Conservation (phyloP, 2,113 vertebrate species). For the Corapipo altera region DNA sequence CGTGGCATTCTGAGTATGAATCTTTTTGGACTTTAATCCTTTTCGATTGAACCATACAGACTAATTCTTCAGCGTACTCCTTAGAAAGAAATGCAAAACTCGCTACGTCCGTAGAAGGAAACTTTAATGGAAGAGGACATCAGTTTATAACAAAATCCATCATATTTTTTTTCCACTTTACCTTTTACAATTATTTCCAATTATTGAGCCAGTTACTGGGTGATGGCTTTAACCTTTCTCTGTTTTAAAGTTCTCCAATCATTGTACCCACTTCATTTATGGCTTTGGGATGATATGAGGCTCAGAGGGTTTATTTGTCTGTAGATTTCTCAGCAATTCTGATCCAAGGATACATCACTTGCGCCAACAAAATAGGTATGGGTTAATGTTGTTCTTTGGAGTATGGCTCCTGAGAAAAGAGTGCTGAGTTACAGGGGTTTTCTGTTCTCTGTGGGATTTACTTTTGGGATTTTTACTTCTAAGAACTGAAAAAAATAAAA, state of each 20-base stretch:
- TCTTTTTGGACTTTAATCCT: not conserved
- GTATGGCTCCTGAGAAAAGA: not conserved
- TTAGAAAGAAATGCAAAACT: not conserved
- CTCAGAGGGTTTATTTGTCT: not conserved
- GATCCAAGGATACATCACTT: not conserved
- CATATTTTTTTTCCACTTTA: not conserved
- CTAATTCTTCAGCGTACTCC: not conserved
- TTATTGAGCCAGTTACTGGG: not conserved
- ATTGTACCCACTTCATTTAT: rapidly evolving
- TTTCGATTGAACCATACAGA: not conserved
- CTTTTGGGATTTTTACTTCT: not conserved
- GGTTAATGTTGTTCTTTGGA: not conserved
- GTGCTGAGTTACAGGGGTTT: not conserved
- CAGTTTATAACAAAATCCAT: not conserved
- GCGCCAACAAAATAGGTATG: not conserved
- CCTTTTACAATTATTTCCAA: not conserved
- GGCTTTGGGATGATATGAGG: not conserved
- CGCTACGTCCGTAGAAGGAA: not conserved
- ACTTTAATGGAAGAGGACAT: rapidly evolving
- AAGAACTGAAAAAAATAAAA: not conserved
- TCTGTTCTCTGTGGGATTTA: not conserved
- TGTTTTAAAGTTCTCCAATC: not conserved
- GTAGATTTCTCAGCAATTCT: not conserved
- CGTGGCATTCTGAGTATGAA: rapidly evolving
- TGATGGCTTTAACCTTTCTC: not conserved